A percentile compares a stretch with the other conserved stretches of the same genome.
These are phyloP conservation scores for Morus bassanus DNA, from an alignment of 2,797 vertebrate genomes.

Conservation along the genomic window DNA sequence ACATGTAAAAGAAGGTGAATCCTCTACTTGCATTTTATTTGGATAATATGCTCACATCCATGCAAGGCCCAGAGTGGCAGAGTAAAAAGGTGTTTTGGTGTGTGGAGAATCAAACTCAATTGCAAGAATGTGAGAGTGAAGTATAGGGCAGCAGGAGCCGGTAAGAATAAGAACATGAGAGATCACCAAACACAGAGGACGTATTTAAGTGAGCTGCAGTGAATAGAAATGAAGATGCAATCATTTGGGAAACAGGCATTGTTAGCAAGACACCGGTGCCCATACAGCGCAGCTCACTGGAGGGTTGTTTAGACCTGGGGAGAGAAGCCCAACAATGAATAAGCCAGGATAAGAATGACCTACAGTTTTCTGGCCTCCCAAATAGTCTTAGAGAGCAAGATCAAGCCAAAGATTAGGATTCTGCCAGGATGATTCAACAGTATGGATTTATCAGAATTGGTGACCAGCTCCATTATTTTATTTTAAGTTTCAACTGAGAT, in stretches of 20 bases:
- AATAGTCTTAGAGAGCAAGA: background rate
- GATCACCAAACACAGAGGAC: background rate
- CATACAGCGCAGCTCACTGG: background rate
- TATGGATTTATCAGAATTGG: background rate
- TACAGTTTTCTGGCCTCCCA: background rate
- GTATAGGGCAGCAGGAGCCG: background rate
- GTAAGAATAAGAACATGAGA: background rate
- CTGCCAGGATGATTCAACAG: background rate
- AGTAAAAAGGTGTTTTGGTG: background rate
- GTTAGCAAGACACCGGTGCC: background rate
- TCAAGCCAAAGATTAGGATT: background rate
- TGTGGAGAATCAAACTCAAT: background rate
- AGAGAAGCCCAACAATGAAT: background rate
- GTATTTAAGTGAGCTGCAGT: background rate
- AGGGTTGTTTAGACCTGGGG: background rate
- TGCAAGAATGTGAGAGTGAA: background rate
- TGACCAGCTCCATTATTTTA: background rate
- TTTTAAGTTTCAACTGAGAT: background rate
- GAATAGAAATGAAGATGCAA: background rate
- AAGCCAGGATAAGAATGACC: background rate
- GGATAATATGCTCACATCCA: background rate
- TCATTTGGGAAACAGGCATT: background rate
- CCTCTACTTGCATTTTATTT: background rate
- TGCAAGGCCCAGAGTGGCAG: background rate
- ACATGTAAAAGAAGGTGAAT: background rate